These are phyloP conservation scores for Orthosia incerta DNA, from an alignment of 2,888 invertebrate genomes.

Conservation along the genomic window DNA sequence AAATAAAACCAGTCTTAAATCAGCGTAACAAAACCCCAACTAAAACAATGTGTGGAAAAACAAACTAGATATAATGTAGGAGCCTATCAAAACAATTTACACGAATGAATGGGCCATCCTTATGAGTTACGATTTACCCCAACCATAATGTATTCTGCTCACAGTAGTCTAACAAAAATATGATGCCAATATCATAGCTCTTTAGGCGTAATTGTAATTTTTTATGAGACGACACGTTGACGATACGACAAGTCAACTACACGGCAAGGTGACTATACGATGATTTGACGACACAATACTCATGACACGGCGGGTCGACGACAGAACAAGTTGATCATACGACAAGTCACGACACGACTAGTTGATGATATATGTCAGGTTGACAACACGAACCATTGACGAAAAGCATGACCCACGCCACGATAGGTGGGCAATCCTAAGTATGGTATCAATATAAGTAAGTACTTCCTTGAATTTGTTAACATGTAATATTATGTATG, in stretches of 20 bases:
- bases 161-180: conserved; percentile 59
- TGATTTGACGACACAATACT: too few species aligned
- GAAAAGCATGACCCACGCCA: not conserved
- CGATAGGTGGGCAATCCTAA: not conserved
- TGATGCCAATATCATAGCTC: conserved; percentile 55
- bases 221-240: conserved; percentile 24
- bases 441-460: too few species aligned
- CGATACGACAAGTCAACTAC: conserved; percentile 3
- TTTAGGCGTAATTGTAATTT: conserved; percentile 34
- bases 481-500: too few species aligned
- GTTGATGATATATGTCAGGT: not conserved
- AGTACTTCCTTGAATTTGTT: too few species aligned
- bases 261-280: not conserved
- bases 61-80: conserved; percentile 39
- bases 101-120: conserved; percentile 54
- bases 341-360: not conserved
- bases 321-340: not conserved
- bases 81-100: conserved; percentile 62
- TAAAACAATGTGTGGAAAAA: conserved; percentile 51
- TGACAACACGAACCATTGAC: not conserved
- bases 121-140: conserved; percentile 30
- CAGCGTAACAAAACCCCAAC: conserved; percentile 34
- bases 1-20: conserved; percentile 51
- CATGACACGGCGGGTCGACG: not conserved
- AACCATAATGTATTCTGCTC: conserved; percentile 57